Conservation (phyloP, 2,113 vertebrate species). For the Rhinoptilus africanus region DNA sequence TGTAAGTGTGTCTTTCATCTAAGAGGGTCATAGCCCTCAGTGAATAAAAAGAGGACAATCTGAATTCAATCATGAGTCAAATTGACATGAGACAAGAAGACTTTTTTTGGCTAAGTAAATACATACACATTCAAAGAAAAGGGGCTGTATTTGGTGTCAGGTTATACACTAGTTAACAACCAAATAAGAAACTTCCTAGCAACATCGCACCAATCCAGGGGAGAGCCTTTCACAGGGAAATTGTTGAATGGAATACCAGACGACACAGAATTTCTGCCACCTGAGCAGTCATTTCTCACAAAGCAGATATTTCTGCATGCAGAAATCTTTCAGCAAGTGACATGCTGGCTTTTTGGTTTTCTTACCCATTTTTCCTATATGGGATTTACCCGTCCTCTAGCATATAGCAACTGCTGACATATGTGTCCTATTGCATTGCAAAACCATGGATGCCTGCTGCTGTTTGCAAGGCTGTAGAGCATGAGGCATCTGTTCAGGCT, state of each 20-base stretch:
- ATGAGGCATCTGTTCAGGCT: constrained; percentile 1
- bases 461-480: neutral
- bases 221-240: neutral
- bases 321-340: neutral
- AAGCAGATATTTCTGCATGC: neutral
- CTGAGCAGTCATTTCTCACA: neutral
- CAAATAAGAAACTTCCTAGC: neutral
- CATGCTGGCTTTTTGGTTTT: neutral
- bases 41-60: neutral
- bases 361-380: neutral
- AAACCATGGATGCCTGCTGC: neutral
- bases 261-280: neutral
- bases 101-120: neutral
- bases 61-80: neutral
- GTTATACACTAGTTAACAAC: neutral
- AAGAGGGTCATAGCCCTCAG: neutral
- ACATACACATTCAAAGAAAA: neutral
- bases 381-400: neutral
- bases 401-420: neutral
- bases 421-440: neutral
- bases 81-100: neutral
- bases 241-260: neutral
- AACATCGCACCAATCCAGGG: neutral
- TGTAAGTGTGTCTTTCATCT: neutral
- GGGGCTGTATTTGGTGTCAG: neutral